Evolutionary conservation across 2,797 vertebrate genomes (phyloP), one percentile per base, ranked within the genome.

Genomic region (Enteromius afrohamiltoni): DNA sequence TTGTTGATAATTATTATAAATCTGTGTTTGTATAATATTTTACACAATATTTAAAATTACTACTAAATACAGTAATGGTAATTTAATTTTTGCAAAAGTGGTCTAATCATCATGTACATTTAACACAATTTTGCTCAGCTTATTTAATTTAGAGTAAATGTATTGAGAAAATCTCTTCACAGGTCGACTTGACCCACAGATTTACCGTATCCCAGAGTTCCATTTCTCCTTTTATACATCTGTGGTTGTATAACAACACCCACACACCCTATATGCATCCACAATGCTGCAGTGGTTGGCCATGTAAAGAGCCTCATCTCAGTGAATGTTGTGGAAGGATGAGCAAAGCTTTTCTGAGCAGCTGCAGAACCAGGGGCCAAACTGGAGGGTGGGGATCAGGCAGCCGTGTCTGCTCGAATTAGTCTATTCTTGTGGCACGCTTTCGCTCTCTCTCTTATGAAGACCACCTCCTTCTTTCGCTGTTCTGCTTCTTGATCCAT

Each of bases 221-320:
- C 67, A 13, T 71, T 49, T 62, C 45, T 64, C 23, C 40, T 51
- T 47, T 42, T 68, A 51, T 74, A 37, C 45, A 34, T 77, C 64
- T 69, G 69, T 79, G 62, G 73, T 84, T 86, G 83, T 74, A 17
- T 86, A 86, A 86, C 83, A 80, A 84, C 83, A 62, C 85, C 85
- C 79, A 86, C 85, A 45, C 79, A 82, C 45, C 21, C 74, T 11
- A 70, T 67, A 64, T 76, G 55, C 80, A 83, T 80, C 64, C 26
- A 77, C 26, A 80, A 82, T 49, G 82, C 82, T 65, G 85, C 80
- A 80, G 85, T 77, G 77, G 65, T 77, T 60, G 78, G 53, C 70
- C 64, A 65, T 83, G 77, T 83, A 70, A 80, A 83, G 69, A 83
- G 76, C 71, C 51, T 86, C 40, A 51, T 69, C 64, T 83, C 51